Percentiles rank a stretch among this genome's conserved stretches.
Evolutionary conservation across 1,140 invertebrate species (phyloP).

Genomic region (Augochlora pura): DNA sequence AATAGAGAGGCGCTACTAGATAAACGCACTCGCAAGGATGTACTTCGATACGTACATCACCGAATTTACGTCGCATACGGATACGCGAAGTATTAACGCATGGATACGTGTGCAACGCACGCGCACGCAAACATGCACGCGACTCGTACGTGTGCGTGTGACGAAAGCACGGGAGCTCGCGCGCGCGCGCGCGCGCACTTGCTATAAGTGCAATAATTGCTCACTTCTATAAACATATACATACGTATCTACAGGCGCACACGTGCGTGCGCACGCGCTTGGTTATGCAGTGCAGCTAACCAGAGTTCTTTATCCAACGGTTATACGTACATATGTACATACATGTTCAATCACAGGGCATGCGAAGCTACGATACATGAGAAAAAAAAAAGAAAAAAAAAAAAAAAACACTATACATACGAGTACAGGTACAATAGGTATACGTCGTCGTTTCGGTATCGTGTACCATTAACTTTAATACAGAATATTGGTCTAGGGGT

Average conservation of each 20-base stretch:
- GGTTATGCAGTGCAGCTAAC: slow-evolving; percentile 45
- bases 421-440: too few relatives aligned
- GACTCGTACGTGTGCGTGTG: background rate
- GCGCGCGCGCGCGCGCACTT: background rate
- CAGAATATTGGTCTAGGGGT: background rate
- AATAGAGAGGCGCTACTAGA: too few relatives aligned
- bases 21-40: too few relatives aligned
- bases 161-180: background rate
- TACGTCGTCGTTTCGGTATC: background rate
- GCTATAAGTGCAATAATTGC: background rate
- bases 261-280: slow-evolving; percentile 53
- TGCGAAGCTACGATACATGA: background rate
- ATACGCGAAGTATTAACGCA: background rate
- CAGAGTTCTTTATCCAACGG: slow-evolving; percentile 42
- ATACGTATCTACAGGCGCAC: slow-evolving; percentile 19
- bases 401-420: background rate
- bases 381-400: background rate
- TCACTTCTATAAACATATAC: slow-evolving; percentile 22
- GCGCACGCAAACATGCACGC: background rate
- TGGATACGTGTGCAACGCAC: background rate
- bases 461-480: background rate
- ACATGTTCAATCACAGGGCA: slow-evolving; percentile 6
- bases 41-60: background rate
- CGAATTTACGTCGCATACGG: too few relatives aligned
- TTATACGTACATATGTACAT: slow-evolving; percentile 4